phyloP scores from a whole-genome alignment of 2,888 invertebrate species.

The Pachliopta kotzebuea region DNA sequence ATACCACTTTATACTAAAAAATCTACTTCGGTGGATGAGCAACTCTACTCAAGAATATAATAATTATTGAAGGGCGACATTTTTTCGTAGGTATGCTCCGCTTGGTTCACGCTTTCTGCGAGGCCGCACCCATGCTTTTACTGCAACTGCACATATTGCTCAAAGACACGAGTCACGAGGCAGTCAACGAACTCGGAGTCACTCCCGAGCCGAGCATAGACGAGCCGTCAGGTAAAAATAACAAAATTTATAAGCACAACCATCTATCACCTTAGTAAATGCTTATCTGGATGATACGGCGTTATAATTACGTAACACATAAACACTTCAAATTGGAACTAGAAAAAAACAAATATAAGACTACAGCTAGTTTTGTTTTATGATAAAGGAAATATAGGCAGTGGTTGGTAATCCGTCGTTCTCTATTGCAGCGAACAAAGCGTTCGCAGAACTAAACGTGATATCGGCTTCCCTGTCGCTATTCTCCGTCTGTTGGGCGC shows the following conservation, averaged over 20 bases:
- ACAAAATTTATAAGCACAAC: not conserved
- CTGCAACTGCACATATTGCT: constrained; percentile 88
- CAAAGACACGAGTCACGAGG: constrained; percentile 62
- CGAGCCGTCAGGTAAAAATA: constrained; percentile 58
- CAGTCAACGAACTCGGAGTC: constrained; percentile 50
- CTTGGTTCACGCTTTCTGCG: constrained; percentile 92
- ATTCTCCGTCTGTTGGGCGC: constrained; percentile 94
- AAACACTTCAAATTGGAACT: too few relatives aligned
- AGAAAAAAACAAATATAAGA: too few relatives aligned
- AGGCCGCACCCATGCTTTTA: constrained; percentile 93
- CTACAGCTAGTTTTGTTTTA: too few relatives aligned
- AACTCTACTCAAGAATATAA: too few relatives aligned
- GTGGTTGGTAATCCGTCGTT: not conserved
- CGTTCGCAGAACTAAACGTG: constrained; percentile 88
- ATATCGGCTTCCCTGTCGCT: constrained; percentile 90
- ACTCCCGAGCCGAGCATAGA: constrained; percentile 61
- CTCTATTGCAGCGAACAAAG: constrained; percentile 58
- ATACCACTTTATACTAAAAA: too few relatives aligned
- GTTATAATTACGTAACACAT: too few relatives aligned
- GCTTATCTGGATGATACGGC: too few relatives aligned
- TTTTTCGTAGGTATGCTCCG: constrained; percentile 83
- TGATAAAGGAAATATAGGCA: not conserved
- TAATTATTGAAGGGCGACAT: not conserved
- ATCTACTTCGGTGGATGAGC: too few relatives aligned
- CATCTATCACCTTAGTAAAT: not conserved